A percentile compares a stretch with the other conserved stretches of the same genome.
Evolutionary conservation across 1,140 invertebrate species (phyloP).

Genomic region (Globodera ellingtonae): DNA sequence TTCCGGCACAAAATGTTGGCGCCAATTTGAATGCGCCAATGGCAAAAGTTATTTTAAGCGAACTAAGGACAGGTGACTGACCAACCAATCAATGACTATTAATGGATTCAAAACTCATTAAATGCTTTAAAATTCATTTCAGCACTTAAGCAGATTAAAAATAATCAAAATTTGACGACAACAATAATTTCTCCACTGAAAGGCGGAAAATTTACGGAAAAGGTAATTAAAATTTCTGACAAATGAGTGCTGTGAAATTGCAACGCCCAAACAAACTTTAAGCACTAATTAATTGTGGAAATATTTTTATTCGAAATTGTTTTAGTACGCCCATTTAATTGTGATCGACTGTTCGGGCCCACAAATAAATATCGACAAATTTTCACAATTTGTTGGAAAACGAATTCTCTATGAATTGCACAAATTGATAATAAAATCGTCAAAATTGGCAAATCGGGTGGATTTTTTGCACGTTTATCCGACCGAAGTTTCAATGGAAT

Average conservation of each 20-base stretch:
- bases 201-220: neutral
- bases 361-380: neutral
- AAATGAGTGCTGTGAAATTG: too few relatives aligned
- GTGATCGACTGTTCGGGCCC: neutral
- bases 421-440: neutral
- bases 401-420: neutral
- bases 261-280: neutral
- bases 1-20: constrained; percentile 13
- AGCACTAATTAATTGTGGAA: neutral
- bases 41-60: constrained; percentile 10
- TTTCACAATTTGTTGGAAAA: neutral
- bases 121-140: neutral
- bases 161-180: neutral
- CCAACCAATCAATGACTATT: neutral
- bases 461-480: neutral
- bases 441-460: neutral
- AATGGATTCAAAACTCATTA: neutral
- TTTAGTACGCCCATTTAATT: neutral
- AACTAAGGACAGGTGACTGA: neutral
- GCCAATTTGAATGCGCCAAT: constrained; percentile 6
- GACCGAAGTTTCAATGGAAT: neutral
- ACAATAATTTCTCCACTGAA: neutral
- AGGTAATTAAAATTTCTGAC: neutral
- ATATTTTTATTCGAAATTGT: neutral
- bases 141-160: neutral